Evolutionary conservation across 2,113 vertebrate genomes (phyloP).

Genomic region (Amphiprion percula): DNA sequence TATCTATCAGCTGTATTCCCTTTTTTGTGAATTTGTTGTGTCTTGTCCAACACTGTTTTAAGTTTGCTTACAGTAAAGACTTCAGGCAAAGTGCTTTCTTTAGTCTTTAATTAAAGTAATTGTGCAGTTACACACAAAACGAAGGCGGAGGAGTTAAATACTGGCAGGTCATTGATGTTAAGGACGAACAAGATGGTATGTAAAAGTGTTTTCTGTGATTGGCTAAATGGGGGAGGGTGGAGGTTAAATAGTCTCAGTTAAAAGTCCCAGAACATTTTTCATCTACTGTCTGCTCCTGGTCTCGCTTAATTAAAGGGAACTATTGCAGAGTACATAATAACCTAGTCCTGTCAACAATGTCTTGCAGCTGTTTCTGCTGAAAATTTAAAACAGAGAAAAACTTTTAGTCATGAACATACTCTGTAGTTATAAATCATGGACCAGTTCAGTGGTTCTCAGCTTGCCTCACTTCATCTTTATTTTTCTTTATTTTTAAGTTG

Average conservation of each 20-base stretch:
- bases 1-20: no score
- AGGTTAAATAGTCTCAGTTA: not conserved
- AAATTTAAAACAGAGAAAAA: not conserved
- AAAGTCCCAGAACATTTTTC: not conserved
- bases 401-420: not conserved
- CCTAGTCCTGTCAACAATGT: conserved; percentile 1
- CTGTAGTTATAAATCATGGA: not conserved
- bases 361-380: conserved; percentile 14
- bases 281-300: not conserved
- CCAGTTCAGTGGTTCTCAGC: no score
- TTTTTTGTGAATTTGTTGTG: no score
- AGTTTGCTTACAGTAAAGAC: not conserved
- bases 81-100: not conserved
- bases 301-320: not conserved
- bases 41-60: no score
- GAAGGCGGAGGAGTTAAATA: not conserved
- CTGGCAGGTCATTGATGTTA: not conserved
- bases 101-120: not conserved
- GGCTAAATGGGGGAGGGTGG: not conserved
- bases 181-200: not conserved
- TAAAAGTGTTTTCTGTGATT: conserved; percentile 7
- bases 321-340: conserved; percentile 9
- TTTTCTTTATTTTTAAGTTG: no score
- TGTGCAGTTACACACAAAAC: not conserved
- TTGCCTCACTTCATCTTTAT: no score